phyloP scores from a whole-genome alignment of 2,888 invertebrate species.

The Micoletzkya japonica region DNA sequence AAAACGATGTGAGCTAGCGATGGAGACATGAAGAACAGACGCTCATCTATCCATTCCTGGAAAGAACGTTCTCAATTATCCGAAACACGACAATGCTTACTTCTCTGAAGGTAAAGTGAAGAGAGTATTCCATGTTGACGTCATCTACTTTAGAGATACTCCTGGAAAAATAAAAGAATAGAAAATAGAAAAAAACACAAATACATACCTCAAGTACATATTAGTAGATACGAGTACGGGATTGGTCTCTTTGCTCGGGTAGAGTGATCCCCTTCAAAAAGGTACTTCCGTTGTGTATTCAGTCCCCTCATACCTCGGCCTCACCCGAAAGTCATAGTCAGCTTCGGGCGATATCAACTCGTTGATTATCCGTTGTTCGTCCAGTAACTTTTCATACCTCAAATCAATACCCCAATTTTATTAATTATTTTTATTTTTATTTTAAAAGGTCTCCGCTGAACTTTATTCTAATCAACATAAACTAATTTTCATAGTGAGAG shows the following conservation, averaged over 20 bases:
- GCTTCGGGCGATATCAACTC: slow-evolving; percentile 28
- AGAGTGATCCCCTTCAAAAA: slow-evolving; percentile 6
- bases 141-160: slow-evolving; percentile 58
- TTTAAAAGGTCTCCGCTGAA: too few relatives aligned
- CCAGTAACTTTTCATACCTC: slow-evolving; percentile 47
- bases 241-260: slow-evolving; percentile 28
- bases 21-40: slow-evolving; percentile 67
- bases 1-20: slow-evolving; percentile 50
- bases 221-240: slow-evolving; percentile 48
- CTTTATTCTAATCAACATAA: not conserved
- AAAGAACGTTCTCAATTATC: too few relatives aligned
- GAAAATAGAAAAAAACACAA: not conserved
- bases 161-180: slow-evolving; percentile 31
- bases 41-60: slow-evolving; percentile 93
- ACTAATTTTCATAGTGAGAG: not conserved
- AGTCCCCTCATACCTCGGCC: slow-evolving; percentile 35
- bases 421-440: too few relatives aligned
- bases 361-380: slow-evolving; percentile 51
- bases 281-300: not conserved
- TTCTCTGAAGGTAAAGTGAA: slow-evolving; percentile 86
- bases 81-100: too few relatives aligned
- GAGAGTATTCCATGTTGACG: slow-evolving; percentile 79
- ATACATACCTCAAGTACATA: slow-evolving; percentile 50
- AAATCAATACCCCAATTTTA: slow-evolving; percentile 5
- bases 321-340: slow-evolving; percentile 49